Evolutionary conservation across 2,797 vertebrate genomes (phyloP), one percentile per base, ranked within the genome.

Genomic region (Peromyscus eremicus): DNA sequence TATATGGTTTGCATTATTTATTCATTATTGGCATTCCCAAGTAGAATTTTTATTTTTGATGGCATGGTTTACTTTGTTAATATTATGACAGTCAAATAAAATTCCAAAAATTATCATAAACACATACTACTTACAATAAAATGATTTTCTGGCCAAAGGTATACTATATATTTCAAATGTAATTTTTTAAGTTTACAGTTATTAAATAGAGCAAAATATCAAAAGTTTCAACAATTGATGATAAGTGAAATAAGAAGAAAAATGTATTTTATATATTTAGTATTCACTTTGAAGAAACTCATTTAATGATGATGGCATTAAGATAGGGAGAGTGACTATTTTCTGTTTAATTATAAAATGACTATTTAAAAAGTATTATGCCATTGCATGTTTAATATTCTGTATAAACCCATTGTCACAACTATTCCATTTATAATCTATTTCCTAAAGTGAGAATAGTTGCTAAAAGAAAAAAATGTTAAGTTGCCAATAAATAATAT

Each of bases 21-120:
- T 93, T 76, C 1, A 43, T 97, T 97, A 94, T 96, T 40, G 9
- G 1, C 96, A 96, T 29, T 97, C 88, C 75, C 64, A 98, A 95
- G 57, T 46, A 57, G 46, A 97, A 92, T 80, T 94, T 93, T 92
- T 79, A 70, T 79, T 96, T 95, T 92, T 92, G 10, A 57, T 92
- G 23, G 25, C 94, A n/a, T 80, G 12, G 7, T 43, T 93, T 93
- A 21, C 96, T 96, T 97, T 34, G 60, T 82, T 93, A 93, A 23
- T 11, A 1, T 93, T 97, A 80, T 95, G 91, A 76, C 96, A 97
- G 95, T 94, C 91, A 95, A 92, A 94, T 43, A 68, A 96, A 95
- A 49, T 64, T 40, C 5, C 88, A 92, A 66, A 77, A 90, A 86
- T 37, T 92, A 68, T 49, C 92, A 94, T 93, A 87, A 73, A 77